Conservation (phyloP, 2,888 invertebrate genomes). For the Drosophila tripunctata region DNA sequence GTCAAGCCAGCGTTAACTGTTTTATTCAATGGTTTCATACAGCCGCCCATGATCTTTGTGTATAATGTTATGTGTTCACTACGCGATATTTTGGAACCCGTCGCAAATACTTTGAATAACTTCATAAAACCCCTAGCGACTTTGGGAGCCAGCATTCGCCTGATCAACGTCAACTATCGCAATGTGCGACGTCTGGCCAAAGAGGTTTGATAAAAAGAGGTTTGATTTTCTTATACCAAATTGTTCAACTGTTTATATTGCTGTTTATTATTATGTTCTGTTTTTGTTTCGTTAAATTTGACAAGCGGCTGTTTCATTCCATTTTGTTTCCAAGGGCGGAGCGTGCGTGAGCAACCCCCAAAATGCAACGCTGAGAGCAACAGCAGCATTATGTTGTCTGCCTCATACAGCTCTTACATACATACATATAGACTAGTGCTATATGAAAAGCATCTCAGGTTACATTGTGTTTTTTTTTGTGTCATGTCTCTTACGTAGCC, state of each 20-base stretch:
- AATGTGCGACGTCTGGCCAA: slow-evolving; percentile 61
- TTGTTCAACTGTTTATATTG: slow-evolving; percentile 16
- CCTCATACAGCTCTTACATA: slow-evolving; percentile 58
- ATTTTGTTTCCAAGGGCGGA: slow-evolving; percentile 48
- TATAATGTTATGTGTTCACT: slow-evolving; percentile 87
- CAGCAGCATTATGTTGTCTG: slow-evolving; percentile 25
- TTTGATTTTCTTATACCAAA: slow-evolving; percentile 1
- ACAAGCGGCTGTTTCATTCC: slow-evolving; percentile 19
- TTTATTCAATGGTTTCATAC: slow-evolving; percentile 87
- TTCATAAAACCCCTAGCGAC: slow-evolving; percentile 82
- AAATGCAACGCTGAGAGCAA: too few relatives aligned
- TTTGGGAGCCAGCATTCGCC: slow-evolving; percentile 71
- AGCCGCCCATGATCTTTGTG: slow-evolving; percentile 88
- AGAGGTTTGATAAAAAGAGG: slow-evolving; percentile 69
- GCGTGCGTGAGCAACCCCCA: slow-evolving; percentile 54
- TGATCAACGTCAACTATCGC: slow-evolving; percentile 75
- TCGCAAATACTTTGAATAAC: slow-evolving; percentile 86
- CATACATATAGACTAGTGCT: slow-evolving; percentile 21
- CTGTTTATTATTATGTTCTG: not conserved
- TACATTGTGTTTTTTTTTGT: slow-evolving; percentile 52
- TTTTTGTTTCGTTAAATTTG: slow-evolving; percentile 8
- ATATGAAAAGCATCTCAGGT: slow-evolving; percentile 54
- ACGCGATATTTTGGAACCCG: slow-evolving; percentile 87
- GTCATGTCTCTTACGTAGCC: slow-evolving; percentile 50
- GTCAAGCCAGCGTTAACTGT: slow-evolving; percentile 88